phyloP scores from a whole-genome alignment of 2,113 vertebrate species.

The Ammodytes dubius region DNA sequence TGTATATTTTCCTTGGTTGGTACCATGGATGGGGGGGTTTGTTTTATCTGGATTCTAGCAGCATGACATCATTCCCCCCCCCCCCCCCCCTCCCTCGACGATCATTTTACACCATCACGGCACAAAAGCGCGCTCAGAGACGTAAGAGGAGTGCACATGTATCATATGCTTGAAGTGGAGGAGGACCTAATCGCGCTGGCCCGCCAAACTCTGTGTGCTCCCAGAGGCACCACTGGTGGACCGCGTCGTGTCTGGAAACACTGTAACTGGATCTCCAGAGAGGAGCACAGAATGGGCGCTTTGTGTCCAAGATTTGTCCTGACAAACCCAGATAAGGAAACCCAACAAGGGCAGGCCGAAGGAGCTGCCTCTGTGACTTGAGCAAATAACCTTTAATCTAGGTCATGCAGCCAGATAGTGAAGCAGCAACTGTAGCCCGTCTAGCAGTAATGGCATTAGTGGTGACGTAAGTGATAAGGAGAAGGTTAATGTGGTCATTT shows the following conservation, averaged over 20 bases:
- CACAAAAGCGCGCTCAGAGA: conserved; percentile 62
- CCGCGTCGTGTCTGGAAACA: conserved; percentile 74
- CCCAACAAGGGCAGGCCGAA: conserved; percentile 73
- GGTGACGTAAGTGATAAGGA: conserved; percentile 47
- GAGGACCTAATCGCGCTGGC: conserved; percentile 68
- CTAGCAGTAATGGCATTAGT: conserved; percentile 11
- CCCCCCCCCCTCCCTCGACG: conserved; percentile 34
- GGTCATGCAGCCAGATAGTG: conserved; percentile 59
- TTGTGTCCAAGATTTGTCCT: conserved; percentile 83
- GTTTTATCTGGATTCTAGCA: conserved; percentile 63
- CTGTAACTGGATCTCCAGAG: conserved; percentile 84
- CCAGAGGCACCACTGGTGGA: conserved; percentile 68
- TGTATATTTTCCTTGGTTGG: conserved; percentile 47
- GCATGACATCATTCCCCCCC: conserved; percentile 75
- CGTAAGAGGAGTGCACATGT: conserved; percentile 68
- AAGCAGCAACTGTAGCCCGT: not conserved
- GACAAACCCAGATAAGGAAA: conserved; percentile 79
- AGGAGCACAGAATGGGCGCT: conserved; percentile 82
- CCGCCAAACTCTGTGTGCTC: conserved; percentile 47
- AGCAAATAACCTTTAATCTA: conserved; percentile 76
- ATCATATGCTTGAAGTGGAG: conserved; percentile 67
- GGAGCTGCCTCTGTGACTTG: conserved; percentile 63
- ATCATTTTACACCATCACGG: conserved; percentile 62
- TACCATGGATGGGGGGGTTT: conserved; percentile 5
- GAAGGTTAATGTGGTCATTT: conserved; percentile 22